Evolutionary conservation across 2,797 vertebrate species (phyloP).

Genomic region (Eulemur albifrons): DNA sequence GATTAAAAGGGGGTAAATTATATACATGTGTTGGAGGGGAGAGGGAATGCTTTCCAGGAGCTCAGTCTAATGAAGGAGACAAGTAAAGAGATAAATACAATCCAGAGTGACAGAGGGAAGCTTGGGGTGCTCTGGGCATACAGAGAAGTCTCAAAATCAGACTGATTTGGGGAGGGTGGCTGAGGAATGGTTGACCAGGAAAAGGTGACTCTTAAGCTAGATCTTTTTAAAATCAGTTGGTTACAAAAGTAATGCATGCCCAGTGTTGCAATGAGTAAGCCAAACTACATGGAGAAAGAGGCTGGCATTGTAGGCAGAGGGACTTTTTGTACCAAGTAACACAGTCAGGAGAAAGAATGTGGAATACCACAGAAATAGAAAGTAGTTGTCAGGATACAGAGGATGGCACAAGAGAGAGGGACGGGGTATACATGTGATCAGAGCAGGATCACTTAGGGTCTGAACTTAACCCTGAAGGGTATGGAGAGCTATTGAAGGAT

Average conservation of each 20-base stretch:
- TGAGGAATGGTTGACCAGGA: conserved; percentile 12
- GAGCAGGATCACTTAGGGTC: not conserved
- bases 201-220: conserved; percentile 5
- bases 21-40: too few species aligned
- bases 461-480: not conserved
- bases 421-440: not conserved
- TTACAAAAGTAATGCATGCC: not conserved
- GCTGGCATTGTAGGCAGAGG: not conserved
- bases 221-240: not conserved
- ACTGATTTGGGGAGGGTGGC: not conserved
- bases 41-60: not conserved
- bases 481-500: not conserved
- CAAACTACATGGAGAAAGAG: not conserved
- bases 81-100: not conserved
- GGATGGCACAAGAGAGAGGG: not conserved
- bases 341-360: not conserved
- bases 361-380: not conserved
- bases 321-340: not conserved
- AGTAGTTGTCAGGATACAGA: not conserved
- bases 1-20: not conserved
- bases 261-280: not conserved
- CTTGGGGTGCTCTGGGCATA: not conserved
- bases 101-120: not conserved
- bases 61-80: not conserved
- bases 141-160: not conserved